A percentile compares a stretch with the other conserved stretches of the same genome.
phyloP scores from a whole-genome alignment of 2,797 vertebrate genomes.

The Lepus oiostolus region DNA sequence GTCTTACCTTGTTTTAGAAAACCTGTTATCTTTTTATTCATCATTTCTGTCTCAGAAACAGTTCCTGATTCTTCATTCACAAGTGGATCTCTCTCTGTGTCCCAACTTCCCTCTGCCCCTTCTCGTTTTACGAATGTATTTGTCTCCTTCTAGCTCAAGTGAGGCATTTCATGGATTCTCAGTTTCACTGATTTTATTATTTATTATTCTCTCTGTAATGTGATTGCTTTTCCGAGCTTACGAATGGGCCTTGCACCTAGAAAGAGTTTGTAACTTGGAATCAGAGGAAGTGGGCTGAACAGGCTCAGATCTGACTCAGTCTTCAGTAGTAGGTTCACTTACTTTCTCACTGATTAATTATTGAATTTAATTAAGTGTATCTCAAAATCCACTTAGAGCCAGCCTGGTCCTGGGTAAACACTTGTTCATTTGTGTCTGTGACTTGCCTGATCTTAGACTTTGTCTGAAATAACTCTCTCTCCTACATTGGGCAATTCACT shows the following conservation, averaged over 20 bases:
- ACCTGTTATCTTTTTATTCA: constrained; percentile 22
- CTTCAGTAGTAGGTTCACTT: neutral
- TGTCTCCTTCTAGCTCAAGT: constrained; percentile 39
- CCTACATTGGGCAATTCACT: neutral
- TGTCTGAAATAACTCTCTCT: neutral
- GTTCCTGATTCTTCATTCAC: constrained; percentile 24
- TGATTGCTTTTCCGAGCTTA: neutral
- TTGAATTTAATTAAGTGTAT: constrained; percentile 24
- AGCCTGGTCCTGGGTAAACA: neutral
- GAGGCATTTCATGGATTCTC: neutral
- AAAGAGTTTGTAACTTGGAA: neutral
- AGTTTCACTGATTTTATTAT: neutral
- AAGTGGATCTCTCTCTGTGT: neutral
- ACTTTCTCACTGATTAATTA: neutral
- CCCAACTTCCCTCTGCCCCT: neutral
- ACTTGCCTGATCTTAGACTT: constrained; percentile 11
- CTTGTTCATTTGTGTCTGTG: neutral
- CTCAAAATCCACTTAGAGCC: neutral
- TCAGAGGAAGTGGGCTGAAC: neutral
- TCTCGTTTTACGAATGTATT: neutral
- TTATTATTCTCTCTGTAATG: neutral
- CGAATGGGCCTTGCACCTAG: neutral
- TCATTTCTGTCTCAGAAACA: constrained; percentile 4
- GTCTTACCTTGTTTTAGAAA: neutral
- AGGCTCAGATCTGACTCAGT: neutral